phyloP scores from a whole-genome alignment of 2,888 invertebrate species.

The Pollenia labialis region DNA sequence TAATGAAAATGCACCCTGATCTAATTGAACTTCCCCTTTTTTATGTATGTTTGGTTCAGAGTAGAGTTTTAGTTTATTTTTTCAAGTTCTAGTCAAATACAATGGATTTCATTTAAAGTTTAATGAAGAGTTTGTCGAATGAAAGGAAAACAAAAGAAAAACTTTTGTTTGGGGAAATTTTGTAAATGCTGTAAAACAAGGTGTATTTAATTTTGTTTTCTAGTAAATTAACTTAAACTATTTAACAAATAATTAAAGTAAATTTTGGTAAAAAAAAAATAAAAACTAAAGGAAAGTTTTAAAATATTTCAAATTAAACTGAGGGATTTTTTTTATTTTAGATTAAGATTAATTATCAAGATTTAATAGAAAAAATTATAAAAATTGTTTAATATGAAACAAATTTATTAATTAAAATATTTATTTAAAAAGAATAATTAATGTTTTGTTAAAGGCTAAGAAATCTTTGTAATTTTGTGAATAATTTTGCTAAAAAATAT shows the following conservation, averaged over 20 bases:
- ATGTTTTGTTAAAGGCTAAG: no score
- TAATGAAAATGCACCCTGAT: constrained; percentile 35
- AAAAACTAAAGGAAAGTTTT: background rate
- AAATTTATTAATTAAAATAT: no score
- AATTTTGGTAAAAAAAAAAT: background rate
- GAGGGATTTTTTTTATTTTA: background rate
- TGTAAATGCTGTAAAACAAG: background rate
- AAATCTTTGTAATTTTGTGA: no score
- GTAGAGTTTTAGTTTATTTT: background rate
- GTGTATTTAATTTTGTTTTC: background rate
- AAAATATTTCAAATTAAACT: background rate
- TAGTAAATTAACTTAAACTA: constrained; percentile 6
- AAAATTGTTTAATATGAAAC: no score
- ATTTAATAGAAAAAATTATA: no score
- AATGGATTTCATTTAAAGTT: background rate
- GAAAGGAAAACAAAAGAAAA: background rate
- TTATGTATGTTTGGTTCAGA: background rate
- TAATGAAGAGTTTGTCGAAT: background rate
- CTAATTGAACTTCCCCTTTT: background rate
- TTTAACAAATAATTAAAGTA: constrained; percentile 2
- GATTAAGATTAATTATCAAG: no score
- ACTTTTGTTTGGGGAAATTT: background rate
- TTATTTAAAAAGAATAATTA: no score
- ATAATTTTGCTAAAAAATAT: no score
- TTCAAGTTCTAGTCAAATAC: background rate